Conservation (phyloP, 2,888 invertebrate species). For the Trichogramma dendrolimi region DNA sequence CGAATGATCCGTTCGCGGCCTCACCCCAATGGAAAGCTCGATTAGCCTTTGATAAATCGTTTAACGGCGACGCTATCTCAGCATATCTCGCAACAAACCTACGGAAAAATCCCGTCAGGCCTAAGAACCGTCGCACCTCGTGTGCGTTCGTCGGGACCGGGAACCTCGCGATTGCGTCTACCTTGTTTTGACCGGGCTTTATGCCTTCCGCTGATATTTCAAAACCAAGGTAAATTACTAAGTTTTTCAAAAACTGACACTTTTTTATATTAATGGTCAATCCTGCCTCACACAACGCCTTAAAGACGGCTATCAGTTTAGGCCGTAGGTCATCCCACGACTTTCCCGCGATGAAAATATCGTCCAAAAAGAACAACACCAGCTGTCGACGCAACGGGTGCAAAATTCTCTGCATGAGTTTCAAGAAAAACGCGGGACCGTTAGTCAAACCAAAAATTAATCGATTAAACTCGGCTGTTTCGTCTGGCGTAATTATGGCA, state of each 20-base stretch:
- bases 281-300: slow-evolving; percentile 30
- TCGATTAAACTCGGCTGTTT: no score
- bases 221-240: slow-evolving; percentile 39
- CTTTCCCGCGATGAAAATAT: slow-evolving; percentile 17
- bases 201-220: slow-evolving; percentile 15
- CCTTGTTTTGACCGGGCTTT: slow-evolving; percentile 29
- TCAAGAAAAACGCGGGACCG: no score
- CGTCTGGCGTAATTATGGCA: no score
- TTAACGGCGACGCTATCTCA: background rate
- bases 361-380: slow-evolving; percentile 31
- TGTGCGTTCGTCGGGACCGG: slow-evolving; percentile 6
- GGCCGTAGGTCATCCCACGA: slow-evolving; percentile 33
- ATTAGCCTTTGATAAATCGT: background rate
- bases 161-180: slow-evolving; percentile 25
- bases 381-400: no score
- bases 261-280: slow-evolving; percentile 38
- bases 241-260: slow-evolving; percentile 33
- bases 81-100: slow-evolving; percentile 17
- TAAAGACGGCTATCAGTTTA: slow-evolving; percentile 32
- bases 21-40: background rate
- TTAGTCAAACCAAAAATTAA: no score
- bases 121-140: slow-evolving; percentile 15
- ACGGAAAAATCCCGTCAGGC: slow-evolving; percentile 19
- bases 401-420: no score
- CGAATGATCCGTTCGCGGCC: background rate